phyloP scores from a whole-genome alignment of 1,140 invertebrate species.

The Sarcophaga bullata region DNA sequence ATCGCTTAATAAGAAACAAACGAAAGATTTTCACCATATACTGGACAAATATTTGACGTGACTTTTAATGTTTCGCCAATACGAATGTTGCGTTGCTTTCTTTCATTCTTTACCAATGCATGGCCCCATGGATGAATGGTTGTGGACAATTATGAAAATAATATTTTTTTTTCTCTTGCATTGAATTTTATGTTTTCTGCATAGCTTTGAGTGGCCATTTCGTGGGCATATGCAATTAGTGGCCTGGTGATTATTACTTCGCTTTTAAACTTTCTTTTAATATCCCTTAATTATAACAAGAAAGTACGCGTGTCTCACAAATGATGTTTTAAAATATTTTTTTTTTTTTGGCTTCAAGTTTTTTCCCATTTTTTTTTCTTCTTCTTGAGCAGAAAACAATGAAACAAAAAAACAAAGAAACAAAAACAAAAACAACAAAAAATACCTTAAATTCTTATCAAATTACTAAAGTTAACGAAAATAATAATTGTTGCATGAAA shows the following conservation, averaged over 20 bases:
- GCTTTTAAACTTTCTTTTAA: neutral
- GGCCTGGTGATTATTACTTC: neutral
- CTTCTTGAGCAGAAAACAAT: neutral
- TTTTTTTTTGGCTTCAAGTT: too few relatives aligned
- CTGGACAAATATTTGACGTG: conserved; percentile 18
- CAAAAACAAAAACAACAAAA: too few relatives aligned
- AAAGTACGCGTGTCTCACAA: conserved; percentile 8
- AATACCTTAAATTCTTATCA: too few relatives aligned
- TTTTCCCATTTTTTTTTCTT: too few relatives aligned
- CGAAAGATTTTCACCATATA: neutral
- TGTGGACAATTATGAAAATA: too few relatives aligned
- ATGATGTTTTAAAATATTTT: neutral
- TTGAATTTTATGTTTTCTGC: too few relatives aligned
- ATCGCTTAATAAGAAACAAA: neutral
- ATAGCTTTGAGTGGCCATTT: too few relatives aligned
- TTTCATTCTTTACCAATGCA: too few relatives aligned
- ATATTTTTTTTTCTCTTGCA: too few relatives aligned
- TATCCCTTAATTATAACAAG: conserved; percentile 26
- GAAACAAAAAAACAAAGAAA: neutral
- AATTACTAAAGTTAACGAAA: neutral
- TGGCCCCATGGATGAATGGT: too few relatives aligned
- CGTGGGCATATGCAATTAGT: neutral
- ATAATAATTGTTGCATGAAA: neutral
- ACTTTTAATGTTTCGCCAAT: neutral
- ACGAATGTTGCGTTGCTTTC: too few relatives aligned